These are phyloP conservation scores for Drosophila parvula DNA, from an alignment of 1,140 invertebrate genomes.

Conservation along the genomic window DNA sequence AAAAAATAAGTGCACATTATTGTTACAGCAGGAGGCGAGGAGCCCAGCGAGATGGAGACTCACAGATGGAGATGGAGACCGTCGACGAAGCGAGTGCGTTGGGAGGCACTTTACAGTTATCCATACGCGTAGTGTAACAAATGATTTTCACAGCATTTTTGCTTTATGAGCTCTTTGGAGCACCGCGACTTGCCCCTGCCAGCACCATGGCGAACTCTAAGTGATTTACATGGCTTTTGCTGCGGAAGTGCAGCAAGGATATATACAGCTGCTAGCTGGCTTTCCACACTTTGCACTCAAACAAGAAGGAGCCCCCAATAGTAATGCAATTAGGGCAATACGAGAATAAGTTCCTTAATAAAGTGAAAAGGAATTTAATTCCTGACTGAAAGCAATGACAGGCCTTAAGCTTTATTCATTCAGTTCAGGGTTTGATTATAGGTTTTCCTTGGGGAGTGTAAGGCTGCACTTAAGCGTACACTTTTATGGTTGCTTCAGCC, in stretches of 20 bases:
- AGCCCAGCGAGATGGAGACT: background rate
- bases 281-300: background rate
- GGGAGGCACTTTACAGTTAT: conserved; percentile 73
- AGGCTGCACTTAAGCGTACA: no score
- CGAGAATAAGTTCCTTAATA: background rate
- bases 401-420: background rate
- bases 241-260: conserved; percentile 72
- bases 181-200: conserved; percentile 31
- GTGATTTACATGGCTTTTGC: conserved; percentile 78
- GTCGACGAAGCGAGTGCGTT: conserved; percentile 21
- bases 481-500: no score
- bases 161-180: conserved; percentile 75
- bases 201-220: conserved; percentile 54
- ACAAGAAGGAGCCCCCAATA: background rate
- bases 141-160: conserved; percentile 80
- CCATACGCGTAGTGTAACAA: conserved; percentile 81
- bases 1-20: conserved; percentile 83
- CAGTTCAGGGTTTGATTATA: no score
- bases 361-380: background rate
- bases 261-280: conserved; percentile 32
- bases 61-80: background rate
- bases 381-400: background rate
- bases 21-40: conserved; percentile 50
- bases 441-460: no score
- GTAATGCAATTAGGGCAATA: conserved; percentile 1